A percentile compares a stretch with the other conserved stretches of the same genome.
These are phyloP conservation scores for Oryzias curvinotus DNA, from an alignment of 2,113 vertebrate genomes.

Conservation along the genomic window DNA sequence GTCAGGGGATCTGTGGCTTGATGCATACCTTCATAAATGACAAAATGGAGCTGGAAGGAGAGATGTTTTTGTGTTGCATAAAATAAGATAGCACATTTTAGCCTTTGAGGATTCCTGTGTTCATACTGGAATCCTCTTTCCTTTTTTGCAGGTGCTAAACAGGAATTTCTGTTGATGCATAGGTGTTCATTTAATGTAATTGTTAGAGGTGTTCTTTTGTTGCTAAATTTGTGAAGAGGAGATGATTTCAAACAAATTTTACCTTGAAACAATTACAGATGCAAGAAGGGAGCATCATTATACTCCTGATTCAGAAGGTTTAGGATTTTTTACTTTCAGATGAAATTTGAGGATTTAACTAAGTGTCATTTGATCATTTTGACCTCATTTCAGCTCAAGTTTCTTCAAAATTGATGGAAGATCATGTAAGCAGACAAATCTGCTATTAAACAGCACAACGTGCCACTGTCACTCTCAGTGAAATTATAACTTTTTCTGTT, in stretches of 20 bases:
- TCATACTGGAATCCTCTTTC: constrained; percentile 17
- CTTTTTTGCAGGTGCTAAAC: constrained; percentile 7
- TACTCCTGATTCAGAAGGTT: no score
- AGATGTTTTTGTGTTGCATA: neutral
- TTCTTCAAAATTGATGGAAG: no score
- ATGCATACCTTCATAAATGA: constrained; percentile 96
- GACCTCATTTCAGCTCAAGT: no score
- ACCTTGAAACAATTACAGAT: constrained; percentile 8
- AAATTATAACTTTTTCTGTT: no score
- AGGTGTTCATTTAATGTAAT: constrained; percentile 12
- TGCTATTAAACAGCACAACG: no score
- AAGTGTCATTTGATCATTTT: no score
- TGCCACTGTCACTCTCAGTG: no score
- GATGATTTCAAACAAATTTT: constrained; percentile 15
- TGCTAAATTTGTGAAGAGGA: constrained; percentile 11
- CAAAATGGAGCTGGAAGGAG: neutral
- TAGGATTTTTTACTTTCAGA: no score
- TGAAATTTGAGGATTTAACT: no score
- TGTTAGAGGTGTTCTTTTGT: constrained; percentile 7
- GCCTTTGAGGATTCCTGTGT: constrained; percentile 16
- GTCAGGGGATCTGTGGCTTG: constrained; percentile 90
- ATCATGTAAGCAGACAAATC: no score
- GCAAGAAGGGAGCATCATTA: constrained; percentile 1
- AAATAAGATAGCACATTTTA: constrained; percentile 7
- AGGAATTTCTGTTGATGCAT: constrained; percentile 2